Base-by-base conservation (phyloP, 2,797 vertebrate genomes). In the Sebastes kiyomatsui region DNA sequence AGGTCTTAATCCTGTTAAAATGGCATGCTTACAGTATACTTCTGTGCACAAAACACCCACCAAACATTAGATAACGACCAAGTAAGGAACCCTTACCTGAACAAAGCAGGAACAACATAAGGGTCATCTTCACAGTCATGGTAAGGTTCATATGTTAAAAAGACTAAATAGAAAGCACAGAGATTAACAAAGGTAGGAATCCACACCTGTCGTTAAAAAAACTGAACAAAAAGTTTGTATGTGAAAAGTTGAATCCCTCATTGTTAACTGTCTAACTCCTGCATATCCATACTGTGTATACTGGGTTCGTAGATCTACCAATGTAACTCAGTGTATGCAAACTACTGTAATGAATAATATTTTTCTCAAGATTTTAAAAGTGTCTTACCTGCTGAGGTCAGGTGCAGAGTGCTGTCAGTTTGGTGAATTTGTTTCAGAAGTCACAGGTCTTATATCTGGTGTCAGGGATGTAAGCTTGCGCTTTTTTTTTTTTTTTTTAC, bases 41-140 rank as follows among this genome's bases (percentile, higher is more conserved):
- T 23, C 9, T 23, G 20, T 42, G 1, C 5, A 65, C 30, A 65
- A 61, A 68, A 70, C 6, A 72, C 27, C 3, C 4, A 27, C 12
- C 52, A 1, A 22, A 42, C 5, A 49, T 54, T 1, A 69, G 30
- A 46, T 12, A 14, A 38, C 64, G 23, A 46, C 1, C 0, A 22
- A 22, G 3, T 22, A 32, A 46, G 2, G 1, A 5, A 70, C 5
- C 6, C 52, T 82, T 81, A 92, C 92, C 89, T 83, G 81, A 77
- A 75, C 52, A 85, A 52, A 92, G n/a, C 71, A 90, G 3, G 6
- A 79, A 16, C 12, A 84, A 52, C 30, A 82, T 7, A 30, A 61
- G 56, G 2, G 1, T 46, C 67, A 82, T 79, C n/a, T 23, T 73
- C 62, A 77, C 4, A 14, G 59, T 20, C 4, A 16, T 22, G 25